phyloP scores from a whole-genome alignment of 2,888 invertebrate genomes.

The Thysanoteuthis rhombus region DNA sequence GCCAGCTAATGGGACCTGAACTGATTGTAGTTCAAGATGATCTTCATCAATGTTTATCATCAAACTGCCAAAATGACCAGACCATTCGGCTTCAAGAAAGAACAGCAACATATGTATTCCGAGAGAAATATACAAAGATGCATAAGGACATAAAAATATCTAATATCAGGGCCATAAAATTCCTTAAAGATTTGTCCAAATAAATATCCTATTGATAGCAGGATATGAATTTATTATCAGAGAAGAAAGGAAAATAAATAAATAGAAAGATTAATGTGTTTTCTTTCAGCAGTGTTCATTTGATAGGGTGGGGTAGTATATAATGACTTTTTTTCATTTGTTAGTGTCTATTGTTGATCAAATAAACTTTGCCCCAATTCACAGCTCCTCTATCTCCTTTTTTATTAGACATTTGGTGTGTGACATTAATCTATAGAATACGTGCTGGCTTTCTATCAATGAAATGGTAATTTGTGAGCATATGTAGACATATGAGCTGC shows the following conservation, averaged over 20 bases:
- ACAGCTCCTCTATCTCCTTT: background rate
- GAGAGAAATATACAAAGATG: too few relatives aligned
- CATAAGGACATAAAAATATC: background rate
- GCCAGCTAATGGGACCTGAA: too few relatives aligned
- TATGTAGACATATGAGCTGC: background rate
- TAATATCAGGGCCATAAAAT: background rate
- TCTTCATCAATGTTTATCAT: too few relatives aligned
- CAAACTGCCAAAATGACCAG: too few relatives aligned
- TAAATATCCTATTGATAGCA: slow-evolving; percentile 12
- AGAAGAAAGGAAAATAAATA: background rate
- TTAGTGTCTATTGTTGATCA: background rate
- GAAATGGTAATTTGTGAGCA: slow-evolving; percentile 12
- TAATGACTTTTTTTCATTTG: background rate
- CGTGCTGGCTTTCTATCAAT: background rate
- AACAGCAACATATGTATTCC: too few relatives aligned
- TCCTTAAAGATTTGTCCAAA: slow-evolving; percentile 12
- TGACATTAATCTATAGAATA: slow-evolving; percentile 12
- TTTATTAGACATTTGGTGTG: background rate
- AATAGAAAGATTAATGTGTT: slow-evolving; percentile 12
- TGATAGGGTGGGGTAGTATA: background rate
- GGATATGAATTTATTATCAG: background rate
- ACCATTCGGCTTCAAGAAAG: too few relatives aligned
- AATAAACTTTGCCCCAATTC: background rate
- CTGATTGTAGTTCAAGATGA: too few relatives aligned
- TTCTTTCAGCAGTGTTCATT: background rate